Evolutionary conservation across 2,888 invertebrate species (phyloP), one percentile per base, ranked within the genome.

Genomic region (Pammene aurita): DNA sequence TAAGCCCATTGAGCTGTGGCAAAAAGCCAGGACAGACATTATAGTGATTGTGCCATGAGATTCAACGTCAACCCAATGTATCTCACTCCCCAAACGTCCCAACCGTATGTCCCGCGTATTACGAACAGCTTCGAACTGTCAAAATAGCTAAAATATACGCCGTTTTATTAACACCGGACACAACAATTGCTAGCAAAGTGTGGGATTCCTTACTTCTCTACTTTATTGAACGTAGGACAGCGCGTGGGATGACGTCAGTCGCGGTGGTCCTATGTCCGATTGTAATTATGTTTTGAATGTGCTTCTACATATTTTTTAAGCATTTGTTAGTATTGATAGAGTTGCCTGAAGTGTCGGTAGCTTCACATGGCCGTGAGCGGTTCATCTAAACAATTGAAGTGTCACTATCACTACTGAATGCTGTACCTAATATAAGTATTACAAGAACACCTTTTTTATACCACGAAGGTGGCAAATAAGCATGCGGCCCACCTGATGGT

Each of bases 111-210:
- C 76, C 71, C 67, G 66, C 60, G 72, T 76, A 81, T 85, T 88
- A 88, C 84, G 78, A 89, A 90, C 87, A 87, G 88, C 87, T 88
- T 82, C 76, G 81, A 88, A 88, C 90, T 91, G 92, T 92, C 92
- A 92, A 91, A 91, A 91, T 91, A 88, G 86, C 84, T 92, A 88
- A 91, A 89, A 90, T 92, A 91, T 91, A 87, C 78, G 83, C 81
- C 89, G 87, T 91, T 92, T 90, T 90, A 91, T 90, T 90, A 91
- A 89, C 88, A 85, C 87, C 80, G 84, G 86, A 85, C 86, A 82
- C 85, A 86, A 90, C 89, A 89, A 90, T 90, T 86, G 90, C 83
- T 79, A 84, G 83, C 84, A 83, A 85, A 87, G 88, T 89, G 90
- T 92, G 89, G 89, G 88, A 90, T 89, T 90, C 89, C 88, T 87